These are phyloP conservation scores for Staurois parvus DNA, from an alignment of 2,797 vertebrate genomes.

Conservation along the genomic window DNA sequence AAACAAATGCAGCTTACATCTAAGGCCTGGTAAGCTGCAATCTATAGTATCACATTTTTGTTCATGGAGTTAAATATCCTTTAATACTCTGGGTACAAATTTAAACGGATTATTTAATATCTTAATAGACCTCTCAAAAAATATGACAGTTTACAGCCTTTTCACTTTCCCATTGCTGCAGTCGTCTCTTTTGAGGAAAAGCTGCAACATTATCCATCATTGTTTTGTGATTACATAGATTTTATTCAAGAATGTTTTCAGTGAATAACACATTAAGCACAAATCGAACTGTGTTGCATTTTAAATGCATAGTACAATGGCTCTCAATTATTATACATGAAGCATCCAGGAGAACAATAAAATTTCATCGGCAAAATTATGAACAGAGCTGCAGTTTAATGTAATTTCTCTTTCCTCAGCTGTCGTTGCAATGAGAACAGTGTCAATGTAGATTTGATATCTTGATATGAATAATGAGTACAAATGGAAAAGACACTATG, in stretches of 20 bases:
- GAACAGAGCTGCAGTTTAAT: slow-evolving; percentile 39
- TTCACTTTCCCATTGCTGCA: background rate
- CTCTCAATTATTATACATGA: slow-evolving; percentile 44
- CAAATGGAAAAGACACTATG: slow-evolving; percentile 30
- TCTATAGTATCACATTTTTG: too few relatives aligned
- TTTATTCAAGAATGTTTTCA: slow-evolving; percentile 22
- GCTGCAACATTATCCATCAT: background rate
- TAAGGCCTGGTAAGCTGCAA: too few relatives aligned
- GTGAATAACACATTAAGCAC: slow-evolving; percentile 36
- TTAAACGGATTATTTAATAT: too few relatives aligned
- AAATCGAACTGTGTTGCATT: slow-evolving; percentile 19
- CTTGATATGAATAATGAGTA: slow-evolving; percentile 24
- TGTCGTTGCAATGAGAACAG: slow-evolving; percentile 29
- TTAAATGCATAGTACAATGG: slow-evolving; percentile 27
- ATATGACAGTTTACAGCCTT: too few relatives aligned
- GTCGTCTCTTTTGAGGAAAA: background rate
- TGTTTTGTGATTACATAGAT: background rate
- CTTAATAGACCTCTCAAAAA: too few relatives aligned
- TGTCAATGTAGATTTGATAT: slow-evolving; percentile 58
- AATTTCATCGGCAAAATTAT: slow-evolving; percentile 49
- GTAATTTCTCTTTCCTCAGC: slow-evolving; percentile 39
- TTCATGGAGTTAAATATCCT: too few relatives aligned
- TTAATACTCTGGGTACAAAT: too few relatives aligned
- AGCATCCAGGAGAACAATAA: slow-evolving; percentile 36
- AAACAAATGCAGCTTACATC: too few relatives aligned